Percentiles rank a stretch among this genome's conserved stretches.
phyloP scores from a whole-genome alignment of 1,140 invertebrate species.

The Drosophila mayri region DNA sequence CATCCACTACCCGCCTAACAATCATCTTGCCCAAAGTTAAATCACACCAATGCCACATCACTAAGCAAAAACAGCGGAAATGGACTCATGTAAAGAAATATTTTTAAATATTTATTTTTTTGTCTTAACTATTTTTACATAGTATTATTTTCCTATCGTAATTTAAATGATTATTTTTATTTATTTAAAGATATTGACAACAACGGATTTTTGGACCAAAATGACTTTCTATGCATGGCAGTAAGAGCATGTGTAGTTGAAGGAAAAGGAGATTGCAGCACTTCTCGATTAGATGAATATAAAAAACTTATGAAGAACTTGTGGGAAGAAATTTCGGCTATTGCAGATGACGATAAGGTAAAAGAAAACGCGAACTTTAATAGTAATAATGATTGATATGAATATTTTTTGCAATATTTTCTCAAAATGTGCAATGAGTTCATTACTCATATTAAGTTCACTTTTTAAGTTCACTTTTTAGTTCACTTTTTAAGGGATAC shows the following conservation, averaged over 20 bases:
- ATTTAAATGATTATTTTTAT: neutral
- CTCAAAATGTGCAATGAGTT: no score
- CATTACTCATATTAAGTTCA: no score
- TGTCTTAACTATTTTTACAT: no score
- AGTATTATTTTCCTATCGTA: neutral
- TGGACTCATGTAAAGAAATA: no score
- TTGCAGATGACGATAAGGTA: constrained; percentile 95
- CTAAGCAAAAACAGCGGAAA: no score
- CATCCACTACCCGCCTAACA: no score
- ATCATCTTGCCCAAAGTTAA: no score
- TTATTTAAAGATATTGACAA: constrained; percentile 90
- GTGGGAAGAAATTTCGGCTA: constrained; percentile 93
- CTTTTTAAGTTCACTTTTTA: no score
- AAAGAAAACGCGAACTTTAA: neutral
- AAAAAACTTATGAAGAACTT: constrained; percentile 92
- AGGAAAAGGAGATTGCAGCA: constrained; percentile 91
- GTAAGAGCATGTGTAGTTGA: constrained; percentile 92
- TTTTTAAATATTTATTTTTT: no score
- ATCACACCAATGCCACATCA: no score
- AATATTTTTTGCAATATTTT: neutral
- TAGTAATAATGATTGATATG: no score
- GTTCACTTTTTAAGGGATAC: no score
- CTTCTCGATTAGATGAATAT: constrained; percentile 89
- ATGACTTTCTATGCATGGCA: constrained; percentile 93
- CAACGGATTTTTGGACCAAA: constrained; percentile 92